Base-by-base conservation (phyloP, 2,888 invertebrate genomes). In the Yponomeuta cagnagella region DNA sequence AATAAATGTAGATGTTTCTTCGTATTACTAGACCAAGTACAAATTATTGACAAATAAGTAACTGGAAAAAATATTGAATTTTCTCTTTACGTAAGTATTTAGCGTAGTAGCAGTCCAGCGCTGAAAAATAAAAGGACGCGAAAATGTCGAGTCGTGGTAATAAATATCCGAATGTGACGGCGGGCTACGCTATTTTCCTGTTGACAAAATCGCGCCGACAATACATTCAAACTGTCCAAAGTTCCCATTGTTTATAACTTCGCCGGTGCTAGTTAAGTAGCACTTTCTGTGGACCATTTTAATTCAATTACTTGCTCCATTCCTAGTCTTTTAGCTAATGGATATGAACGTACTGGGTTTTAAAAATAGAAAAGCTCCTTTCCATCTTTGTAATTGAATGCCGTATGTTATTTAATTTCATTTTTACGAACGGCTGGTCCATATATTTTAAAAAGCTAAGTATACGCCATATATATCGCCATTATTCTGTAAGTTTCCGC, bases 151-250 rank as follows among this genome's bases (percentile, higher is more conserved):
- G 81, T 86, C 82, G 81, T 75, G 83, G 81, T 85, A 87, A 86
- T 90, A 90, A 90, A 90, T 90, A 87, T 86, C 80, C 80, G 75
- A 82, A 83, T 82, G 83, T 82, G 89, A 89, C 90, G 81, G 83
- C 80, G 78, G 80, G 87, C 83, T 83, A 85, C 90, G 88, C 90
- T 89, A 89, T 90, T 90, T 90, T 88, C 88, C 87, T 90, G 90
- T 90, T 90, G 89, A 90, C 90, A 90, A 88, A 89, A 88, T 87
- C 87, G 85, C 83, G 81, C 84, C 85, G 86, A 82, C 87, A 87
- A 89, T 87, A 89, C 86, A 88, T 90, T 85, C 82, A 82, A 88
- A 89, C 85, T 87, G 86, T 87, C 85, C 82, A 86, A 88, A 89
- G 86, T 89, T 90, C 84, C 75, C 82, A 85, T 89, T 89, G 89